Base-by-base conservation (phyloP, 2,113 vertebrate genomes). In the Coregonus clupeaformis region DNA sequence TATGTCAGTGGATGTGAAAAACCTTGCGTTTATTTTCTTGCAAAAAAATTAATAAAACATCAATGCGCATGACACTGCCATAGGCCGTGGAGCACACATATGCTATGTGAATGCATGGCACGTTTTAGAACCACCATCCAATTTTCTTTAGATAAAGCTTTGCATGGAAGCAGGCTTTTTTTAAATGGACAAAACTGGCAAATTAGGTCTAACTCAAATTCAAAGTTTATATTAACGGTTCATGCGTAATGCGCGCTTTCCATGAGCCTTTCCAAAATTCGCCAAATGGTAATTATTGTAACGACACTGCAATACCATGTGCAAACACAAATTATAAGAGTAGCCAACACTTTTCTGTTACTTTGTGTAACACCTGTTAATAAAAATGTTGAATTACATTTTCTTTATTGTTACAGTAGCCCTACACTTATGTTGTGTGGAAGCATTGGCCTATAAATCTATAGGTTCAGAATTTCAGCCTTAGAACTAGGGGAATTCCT, bases 241-340 rank as follows among this genome's bases (percentile, higher is more conserved):
- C 45, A 6, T 64, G 22, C 36, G 14, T 49, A 16, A 22, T 60
- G 78, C 49, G 71, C 65, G 4, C 49, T 11, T 11, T 60, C 20
- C 4, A 49, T 60, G 47, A 68, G 24, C 42, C 13, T 18, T 79
- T 77, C 79, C 64, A 67, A 20, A 67, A 67, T 7, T 20, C 20
- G 16, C 7, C 29, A 36, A 67, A 30, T 67, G 18, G 18, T 67
- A 7, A 67, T 67, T 67, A 32, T 5, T 20, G 29, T 42, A 32
- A 3, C n/a, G n/a, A n/a, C 57, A 22, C n/a, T n/a, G 57, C 18
- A 24, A 60, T 60, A 16, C 20, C 20, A 22, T 22, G n/a, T 60
- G 57, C 3, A 60, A 22, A n/a, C n/a, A n/a, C n/a, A 11, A n/a
- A 24, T 60, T 24, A 11, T 9, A 22, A 24, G 3, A 16, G 57